Base-by-base conservation (phyloP, 1,140 invertebrate species). In the Vanessa atalanta region DNA sequence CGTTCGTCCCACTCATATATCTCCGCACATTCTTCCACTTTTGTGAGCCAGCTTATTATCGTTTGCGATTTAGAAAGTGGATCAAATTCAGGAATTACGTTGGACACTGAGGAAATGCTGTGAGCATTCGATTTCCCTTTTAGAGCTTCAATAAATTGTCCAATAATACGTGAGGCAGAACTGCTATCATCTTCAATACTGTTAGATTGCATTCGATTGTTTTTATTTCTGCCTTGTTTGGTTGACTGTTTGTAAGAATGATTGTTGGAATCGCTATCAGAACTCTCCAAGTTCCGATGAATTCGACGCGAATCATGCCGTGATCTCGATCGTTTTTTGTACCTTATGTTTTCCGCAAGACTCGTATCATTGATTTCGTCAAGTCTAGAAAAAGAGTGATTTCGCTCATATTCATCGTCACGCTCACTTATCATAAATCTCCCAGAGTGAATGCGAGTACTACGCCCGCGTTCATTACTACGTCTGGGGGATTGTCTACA, bases 21-120 rank as follows among this genome's bases (percentile, higher is more conserved):
- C 43, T 76, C 74, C 0, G 75, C 55, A 65, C 82, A 79, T 75
- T 87, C 80, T 57, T 87, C 82, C n/a, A 85, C 75, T 70, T 85
- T 83, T 14, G 50, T 66, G 13, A 80, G 65, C 83, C 83, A 83
- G 13, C 60, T 72, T 23, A 73, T 13, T 13, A 78, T 53, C 9
- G 71, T 74, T 66, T 80, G 79, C 37, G 76, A 66, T 43, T 75
- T 80, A n/a, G 23, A 61, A 11, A 70, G 31, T 20, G 79, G 79
- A 20, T 80, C 79, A 65, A 78, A 78, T 55, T 78, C 76, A 1
- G 76, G 76, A 26, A 80, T 51, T 4, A 78, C 71, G 51, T 73
- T 79, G 67, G 37, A n/a, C 37, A 65, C 16, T 48, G 64, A 65
- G 20, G 51, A 16, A 53, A 53, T 53, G 20, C 5, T 53, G 51